These are phyloP conservation scores for Eupithecia exiguata DNA, from an alignment of 2,888 invertebrate genomes.

Conservation along the genomic window DNA sequence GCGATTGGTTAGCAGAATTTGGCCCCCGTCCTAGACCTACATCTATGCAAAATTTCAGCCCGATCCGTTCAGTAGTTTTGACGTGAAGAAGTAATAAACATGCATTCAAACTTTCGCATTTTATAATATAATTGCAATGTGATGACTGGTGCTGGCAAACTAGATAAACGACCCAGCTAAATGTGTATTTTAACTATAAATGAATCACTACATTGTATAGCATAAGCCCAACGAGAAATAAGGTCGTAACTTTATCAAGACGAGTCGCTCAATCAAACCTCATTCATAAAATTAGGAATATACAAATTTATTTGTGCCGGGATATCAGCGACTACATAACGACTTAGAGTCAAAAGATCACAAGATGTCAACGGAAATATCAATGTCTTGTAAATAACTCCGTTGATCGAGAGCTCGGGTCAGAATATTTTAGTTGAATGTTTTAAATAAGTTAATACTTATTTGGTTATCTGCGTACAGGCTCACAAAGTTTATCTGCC, in stretches of 20 bases:
- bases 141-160: conserved; percentile 30
- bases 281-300: conserved; percentile 36
- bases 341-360: conserved; percentile 28
- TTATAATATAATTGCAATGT: neutral
- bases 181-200: conserved; percentile 31
- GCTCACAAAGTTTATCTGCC: conserved; percentile 15
- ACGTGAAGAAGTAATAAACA: neutral
- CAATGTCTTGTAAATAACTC: conserved; percentile 18
- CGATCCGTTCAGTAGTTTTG: too few species aligned
- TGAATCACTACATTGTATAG: conserved; percentile 39
- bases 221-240: conserved; percentile 28
- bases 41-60: neutral
- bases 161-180: conserved; percentile 39
- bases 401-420: conserved; percentile 14
- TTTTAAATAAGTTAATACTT: conserved; percentile 9
- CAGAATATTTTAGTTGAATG: conserved; percentile 17
- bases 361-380: conserved; percentile 25
- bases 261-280: conserved; percentile 31
- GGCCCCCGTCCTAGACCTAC: neutral
- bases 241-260: conserved; percentile 33
- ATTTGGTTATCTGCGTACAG: conserved; percentile 12
- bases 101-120: neutral
- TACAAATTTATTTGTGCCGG: conserved; percentile 24
- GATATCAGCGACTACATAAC: conserved; percentile 24
- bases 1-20: too few species aligned